Evolutionary conservation across 53 echinoderm and acorn worm genomes (phyloP), one percentile per base, ranked within the genome.

Genomic region (Henricia sp.): DNA sequence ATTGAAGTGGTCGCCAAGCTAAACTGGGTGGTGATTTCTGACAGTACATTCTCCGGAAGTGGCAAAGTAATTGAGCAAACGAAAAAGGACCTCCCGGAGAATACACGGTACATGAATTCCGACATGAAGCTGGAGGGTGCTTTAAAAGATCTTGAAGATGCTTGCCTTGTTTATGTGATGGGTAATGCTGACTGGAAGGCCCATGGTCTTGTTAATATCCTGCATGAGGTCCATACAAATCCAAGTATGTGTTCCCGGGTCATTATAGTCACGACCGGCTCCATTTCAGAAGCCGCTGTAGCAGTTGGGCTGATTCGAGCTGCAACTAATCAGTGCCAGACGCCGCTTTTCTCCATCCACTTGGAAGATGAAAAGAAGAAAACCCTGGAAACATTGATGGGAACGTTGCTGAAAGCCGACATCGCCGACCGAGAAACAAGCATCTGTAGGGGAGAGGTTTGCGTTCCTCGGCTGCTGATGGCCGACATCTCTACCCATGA

Each of bases 271-370:
- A 34, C 23, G 8, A 74, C 21, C 4, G 74, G 74, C 2, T n/a
- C 27, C 33, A 37, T 24, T 1, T 66, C 26, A 6, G 58, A 53
- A 25, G 77, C 52, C 9, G 71, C 88, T 26, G 63, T 46, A 10
- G 93, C 83, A 16, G 74, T 82, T 17, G 91, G 85, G 13, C 62
- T 93, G 19, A 77, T 93, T 34, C 88, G 91, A 24, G 75, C 91
- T 17, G 91, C 86, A 10, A 84, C 91, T 32, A 93, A 93, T 70
- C 62, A 77, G 29, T 78, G 68, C 27, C 77, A 76, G 37, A 84
- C 83, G n/a, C 93, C 93, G 17, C n/a, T 91, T 34, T 69, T 67
- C 29, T 88, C 88, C 9, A 74, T 91, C 17, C 65, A 91, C 56
- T 52, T 74, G 34, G 40, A 51, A 36, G 74, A 74, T 63, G 46